Evolutionary conservation across 64 coral and sea anemone species (phyloP).

Genomic region (Cladopsammia gracilis): DNA sequence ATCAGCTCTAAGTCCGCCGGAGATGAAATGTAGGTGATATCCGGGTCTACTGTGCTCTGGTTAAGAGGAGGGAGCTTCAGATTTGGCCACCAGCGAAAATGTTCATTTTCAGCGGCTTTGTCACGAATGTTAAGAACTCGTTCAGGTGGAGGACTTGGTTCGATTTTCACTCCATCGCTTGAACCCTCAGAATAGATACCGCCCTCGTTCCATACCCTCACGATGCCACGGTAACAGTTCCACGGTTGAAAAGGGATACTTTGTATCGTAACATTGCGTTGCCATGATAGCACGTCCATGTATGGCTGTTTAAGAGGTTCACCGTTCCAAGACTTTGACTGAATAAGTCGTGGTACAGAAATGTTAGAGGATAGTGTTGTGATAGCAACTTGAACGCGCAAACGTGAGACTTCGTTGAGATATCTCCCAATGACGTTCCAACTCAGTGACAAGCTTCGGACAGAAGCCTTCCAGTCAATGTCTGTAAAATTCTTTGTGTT

Average conservation of each 20-base stretch:
- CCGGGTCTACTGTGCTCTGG: conserved; percentile 42
- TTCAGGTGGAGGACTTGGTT: conserved; percentile 65
- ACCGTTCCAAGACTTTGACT: conserved; percentile 59
- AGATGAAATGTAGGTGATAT: conserved; percentile 71
- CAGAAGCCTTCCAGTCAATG: conserved; percentile 79
- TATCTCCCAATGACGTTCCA: conserved; percentile 61
- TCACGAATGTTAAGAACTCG: conserved; percentile 53
- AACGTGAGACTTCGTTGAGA: conserved; percentile 71
- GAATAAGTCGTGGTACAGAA: conserved; percentile 33
- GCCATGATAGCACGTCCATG: conserved; percentile 63
- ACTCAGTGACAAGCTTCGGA: conserved; percentile 63
- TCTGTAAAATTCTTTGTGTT: conserved; percentile 53
- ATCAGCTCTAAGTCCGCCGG: conserved; percentile 42
- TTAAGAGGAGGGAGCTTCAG: conserved; percentile 63
- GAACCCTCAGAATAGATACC: conserved; percentile 71
- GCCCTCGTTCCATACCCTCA: conserved; percentile 60
- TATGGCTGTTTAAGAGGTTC: conserved; percentile 67
- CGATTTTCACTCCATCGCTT: conserved; percentile 54
- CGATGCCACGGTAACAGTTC: conserved; percentile 69
- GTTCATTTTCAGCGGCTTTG: conserved; percentile 74
- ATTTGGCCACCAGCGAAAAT: conserved; percentile 72
- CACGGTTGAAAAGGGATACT: conserved; percentile 47
- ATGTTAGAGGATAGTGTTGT: conserved; percentile 34
- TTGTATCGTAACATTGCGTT: conserved; percentile 67
- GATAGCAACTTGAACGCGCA: conserved; percentile 73